Base-by-base conservation (phyloP, 2,113 vertebrate genomes). In the Anhinga anhinga region DNA sequence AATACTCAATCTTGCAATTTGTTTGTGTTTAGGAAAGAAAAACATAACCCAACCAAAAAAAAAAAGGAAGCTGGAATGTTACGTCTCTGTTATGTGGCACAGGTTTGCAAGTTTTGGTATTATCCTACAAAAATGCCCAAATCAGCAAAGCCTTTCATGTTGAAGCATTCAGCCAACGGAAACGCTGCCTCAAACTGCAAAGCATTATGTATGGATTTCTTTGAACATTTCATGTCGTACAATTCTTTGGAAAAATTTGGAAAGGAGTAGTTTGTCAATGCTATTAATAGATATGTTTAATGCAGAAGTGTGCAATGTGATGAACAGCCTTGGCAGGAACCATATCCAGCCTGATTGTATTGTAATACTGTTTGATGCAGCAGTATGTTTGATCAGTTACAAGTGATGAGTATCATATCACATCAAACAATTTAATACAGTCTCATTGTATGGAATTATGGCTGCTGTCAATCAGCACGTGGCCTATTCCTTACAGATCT, bases 401-500 rank as follows among this genome's bases (percentile, higher is more conserved):
- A 97, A 98, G 97, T 97, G 97, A 98, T 96, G 98, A 98, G 88
- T 96, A 98, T 98, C 97, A 96, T 95, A 97, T 98, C 98, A 97
- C 98, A 98, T 98, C 98, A 98, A 98, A 98, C 98, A 98, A 98
- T 98, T 96, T 97, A 97, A 97, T 97, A 96, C 97, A 96, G 93
- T 97, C 98, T 98, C 98, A 98, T 98, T 98, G 98, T 98, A 98
- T 97, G 97, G 97, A 98, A 98, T 98, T 98, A 98, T 98, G 98
- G 98, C 98, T 98, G 96, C 98, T 98, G 98, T 98, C 98, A 98
- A 98, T 98, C 98, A 98, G 94, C 97, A 90, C 94, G 90, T 96
- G 96, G 95, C 95, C 97, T 97, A 91, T 97, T 96, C 97, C 98
- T 98, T 77, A 86, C 98, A 98, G 97, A 98, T 95, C 97, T 95